A percentile compares a stretch with the other conserved stretches of the same genome.
Evolutionary conservation across 2,797 vertebrate species (phyloP).

Genomic region (Halcyon chelicuti): DNA sequence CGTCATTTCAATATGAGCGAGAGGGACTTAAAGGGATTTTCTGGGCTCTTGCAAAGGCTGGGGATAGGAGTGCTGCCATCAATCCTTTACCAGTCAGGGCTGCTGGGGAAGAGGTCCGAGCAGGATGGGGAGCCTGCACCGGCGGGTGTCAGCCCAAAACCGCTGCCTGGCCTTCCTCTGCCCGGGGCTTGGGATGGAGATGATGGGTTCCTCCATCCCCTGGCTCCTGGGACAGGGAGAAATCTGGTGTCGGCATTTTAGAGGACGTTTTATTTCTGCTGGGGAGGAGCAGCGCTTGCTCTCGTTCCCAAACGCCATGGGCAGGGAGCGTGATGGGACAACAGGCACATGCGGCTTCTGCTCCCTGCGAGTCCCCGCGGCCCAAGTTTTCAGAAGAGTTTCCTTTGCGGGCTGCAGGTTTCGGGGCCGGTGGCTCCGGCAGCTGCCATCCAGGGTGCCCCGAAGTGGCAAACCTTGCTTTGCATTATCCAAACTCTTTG

Average conservation of each 20-base stretch:
- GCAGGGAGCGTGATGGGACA: accelerated
- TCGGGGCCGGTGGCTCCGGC: accelerated
- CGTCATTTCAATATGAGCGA: slow-evolving; percentile 17
- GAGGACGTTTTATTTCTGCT: not conserved
- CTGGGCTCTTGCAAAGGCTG: slow-evolving; percentile 4
- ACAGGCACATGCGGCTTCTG: accelerated
- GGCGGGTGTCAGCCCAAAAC: accelerated
- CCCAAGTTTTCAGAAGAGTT: not conserved
- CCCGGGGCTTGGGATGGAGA: not conserved
- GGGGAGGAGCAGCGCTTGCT: not conserved
- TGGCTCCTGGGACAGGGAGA: not conserved
- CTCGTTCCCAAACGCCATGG: accelerated
- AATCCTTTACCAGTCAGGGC: not conserved
- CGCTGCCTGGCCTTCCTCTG: not conserved
- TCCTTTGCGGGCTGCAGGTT: not conserved
- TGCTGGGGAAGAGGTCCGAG: not conserved
- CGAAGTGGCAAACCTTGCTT: not conserved
- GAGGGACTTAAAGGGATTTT: slow-evolving; percentile 59
- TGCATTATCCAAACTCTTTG: slow-evolving; percentile 1
- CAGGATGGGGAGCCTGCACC: not conserved
- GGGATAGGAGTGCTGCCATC: not conserved
- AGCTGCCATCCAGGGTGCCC: not conserved
- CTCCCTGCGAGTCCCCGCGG: accelerated
- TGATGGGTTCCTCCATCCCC: not conserved
- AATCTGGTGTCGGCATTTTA: not conserved